Evolutionary conservation across 2,888 invertebrate species (phyloP).

Genomic region (Torymus auratus): DNA sequence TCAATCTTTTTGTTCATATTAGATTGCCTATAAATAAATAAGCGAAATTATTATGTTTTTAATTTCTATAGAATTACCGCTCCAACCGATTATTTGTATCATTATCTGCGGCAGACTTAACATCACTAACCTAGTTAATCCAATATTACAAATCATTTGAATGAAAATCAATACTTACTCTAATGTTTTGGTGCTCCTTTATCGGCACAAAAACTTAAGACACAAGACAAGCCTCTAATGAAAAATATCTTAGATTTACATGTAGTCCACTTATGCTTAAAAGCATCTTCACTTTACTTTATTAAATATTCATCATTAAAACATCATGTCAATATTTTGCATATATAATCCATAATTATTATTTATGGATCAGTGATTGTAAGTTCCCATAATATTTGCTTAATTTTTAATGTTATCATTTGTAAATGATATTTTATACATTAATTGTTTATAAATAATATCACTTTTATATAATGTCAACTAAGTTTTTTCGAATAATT

Average conservation of each 20-base stretch:
- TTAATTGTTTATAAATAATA: not conserved
- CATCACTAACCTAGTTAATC: constrained; percentile 65
- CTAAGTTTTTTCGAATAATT: no score
- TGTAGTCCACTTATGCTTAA: constrained; percentile 25
- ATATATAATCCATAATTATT: constrained; percentile 33
- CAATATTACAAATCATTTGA: constrained; percentile 52
- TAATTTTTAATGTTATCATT: constrained; percentile 35
- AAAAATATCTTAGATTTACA: constrained; percentile 27
- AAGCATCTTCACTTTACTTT: constrained; percentile 34
- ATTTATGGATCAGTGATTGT: constrained; percentile 4
- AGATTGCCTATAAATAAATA: not conserved
- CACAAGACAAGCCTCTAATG: constrained; percentile 36
- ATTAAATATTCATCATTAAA: constrained; percentile 37
- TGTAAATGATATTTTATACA: constrained; percentile 21
- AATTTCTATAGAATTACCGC: constrained; percentile 13
- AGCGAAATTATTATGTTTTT: constrained; percentile 12
- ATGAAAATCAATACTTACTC: constrained; percentile 73
- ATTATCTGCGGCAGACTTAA: constrained; percentile 62
- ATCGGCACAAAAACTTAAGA: constrained; percentile 34
- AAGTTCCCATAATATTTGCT: constrained; percentile 15
- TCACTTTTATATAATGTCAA: no score
- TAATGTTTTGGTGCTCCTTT: constrained; percentile 69
- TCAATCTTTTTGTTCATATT: no score
- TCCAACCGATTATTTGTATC: constrained; percentile 30
- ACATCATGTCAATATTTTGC: constrained; percentile 17